phyloP scores from a whole-genome alignment of 92 coral and sea anemone species.

The Montipora capitata region DNA sequence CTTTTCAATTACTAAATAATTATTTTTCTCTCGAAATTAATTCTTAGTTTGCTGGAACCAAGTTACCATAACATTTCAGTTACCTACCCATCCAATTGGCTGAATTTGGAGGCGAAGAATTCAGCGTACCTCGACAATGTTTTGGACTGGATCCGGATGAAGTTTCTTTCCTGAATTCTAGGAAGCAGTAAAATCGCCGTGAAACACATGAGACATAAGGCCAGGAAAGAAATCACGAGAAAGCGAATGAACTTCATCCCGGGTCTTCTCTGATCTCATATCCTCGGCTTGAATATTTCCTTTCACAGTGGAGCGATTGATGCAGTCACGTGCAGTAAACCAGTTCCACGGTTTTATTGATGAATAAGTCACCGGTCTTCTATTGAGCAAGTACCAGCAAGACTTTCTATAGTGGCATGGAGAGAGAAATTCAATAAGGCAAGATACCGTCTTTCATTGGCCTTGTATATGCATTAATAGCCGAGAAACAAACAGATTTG shows the following conservation, averaged over 20 bases:
- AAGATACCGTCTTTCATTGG: too few species aligned
- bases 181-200: conserved; percentile 44
- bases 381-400: conserved; percentile 40
- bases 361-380: conserved; percentile 40
- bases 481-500: too few species aligned
- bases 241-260: conserved; percentile 39
- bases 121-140: conserved; percentile 35
- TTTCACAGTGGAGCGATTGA: not conserved
- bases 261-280: not conserved
- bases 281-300: not conserved
- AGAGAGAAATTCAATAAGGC: too few species aligned
- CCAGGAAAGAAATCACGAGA: conserved; percentile 27
- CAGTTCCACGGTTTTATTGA: conserved; percentile 21
- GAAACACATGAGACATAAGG: conserved; percentile 40
- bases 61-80: not conserved
- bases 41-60: too few species aligned
- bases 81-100: conserved; percentile 27
- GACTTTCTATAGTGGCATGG: not conserved
- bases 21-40: too few species aligned
- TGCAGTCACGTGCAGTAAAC: conserved; percentile 14
- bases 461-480: too few species aligned
- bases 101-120: conserved; percentile 6
- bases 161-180: conserved; percentile 30
- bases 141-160: conserved; percentile 28
- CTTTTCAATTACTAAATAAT: too few species aligned